Base-by-base conservation (phyloP, 2,797 vertebrate genomes). In the Pseudomugil tenellus region DNA sequence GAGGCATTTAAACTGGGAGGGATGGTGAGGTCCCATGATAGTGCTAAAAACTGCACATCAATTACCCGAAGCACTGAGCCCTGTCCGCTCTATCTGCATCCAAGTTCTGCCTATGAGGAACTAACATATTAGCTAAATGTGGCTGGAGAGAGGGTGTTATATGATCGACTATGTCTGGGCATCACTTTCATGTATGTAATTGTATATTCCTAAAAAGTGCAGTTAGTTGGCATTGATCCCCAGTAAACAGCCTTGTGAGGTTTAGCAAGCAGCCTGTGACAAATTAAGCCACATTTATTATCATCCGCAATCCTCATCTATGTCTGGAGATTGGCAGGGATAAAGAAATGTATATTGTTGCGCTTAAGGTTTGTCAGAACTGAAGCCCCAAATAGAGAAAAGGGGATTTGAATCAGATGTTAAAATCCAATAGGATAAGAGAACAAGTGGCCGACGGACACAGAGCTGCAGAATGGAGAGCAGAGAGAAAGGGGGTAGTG, bases 1-100 rank as follows among this genome's bases (percentile, higher is more conserved):
- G 68, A 84, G 67, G 80, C 72, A 73, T 88, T 28, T 72, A 84
- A 84, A 87, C 65, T 75, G 81, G 77, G 82, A 11, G 69, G 81
- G 81, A 89, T 75, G 72, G 78, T 84, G 82, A 83, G 14, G 66
- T 90, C 87, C 89, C 89, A 84, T 59, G 87, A 83, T 84, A 82
- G 83, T 83, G 81, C 87, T 91, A 88, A 91, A 92, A 91, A 91
- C 77, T 84, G 88, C 83, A 90, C 83, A 90, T 92, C 90, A 88
- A 94, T 93, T 93, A 93, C 89, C 78, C 73, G 84, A 84, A 81
- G 89, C 90, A 87, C 63, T 73, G 87, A 92, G 81, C 85, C 90
- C 72, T 89, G 77, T 89, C 90, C 32, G 43, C 81, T 83, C 72
- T 11, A 87, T 83, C 84, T 85, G 79, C 81, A 86, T 87, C 69